Base-by-base conservation (phyloP, 1,140 invertebrate species). In the Heliothis subflexa region DNA sequence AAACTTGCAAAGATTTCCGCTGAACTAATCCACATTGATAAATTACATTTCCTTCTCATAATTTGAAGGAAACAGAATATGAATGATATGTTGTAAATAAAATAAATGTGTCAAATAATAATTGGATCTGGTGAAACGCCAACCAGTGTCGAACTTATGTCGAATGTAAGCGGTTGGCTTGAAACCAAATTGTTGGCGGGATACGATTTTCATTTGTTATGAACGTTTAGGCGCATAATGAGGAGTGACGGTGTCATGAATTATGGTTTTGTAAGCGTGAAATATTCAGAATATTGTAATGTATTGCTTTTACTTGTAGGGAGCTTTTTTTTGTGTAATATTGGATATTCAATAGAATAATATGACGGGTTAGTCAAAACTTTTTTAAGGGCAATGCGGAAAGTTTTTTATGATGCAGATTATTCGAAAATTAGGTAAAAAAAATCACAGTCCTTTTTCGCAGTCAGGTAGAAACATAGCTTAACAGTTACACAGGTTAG, bases 91-190 rank as follows among this genome's bases (percentile, higher is more conserved):
- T 70, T 70, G 12, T n/a, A 40, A 40, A 9, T 40, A 70, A 70
- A 70, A 28, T 13, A 70, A 70, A 70, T 28, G 66, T 25, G 25
- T 40, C 50, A 71, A 11, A 55, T 52, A 71, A 71, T 71, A 16
- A 71, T 71, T 55, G 68, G 49, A 55, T 55, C 68, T 71, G 68
- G 68, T 71, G 10, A 40, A n/a, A 13, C 50, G 68, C 68, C 68
- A 71, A 71, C 54, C 68, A 33, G 68, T 54, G 50, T 71, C 68
- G 21, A 66, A 68, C 59, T 40, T 62, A 33, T 64, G 33, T 64
- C 61, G 40, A 47, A 16, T 4, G 10, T 40, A 33, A n/a, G 50
- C 18, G 68, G 25, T 55, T 71, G 68, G 68, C 68, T 28, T 10
- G 12, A 25, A 55, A 71, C 68, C 68, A 71, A 71, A 55, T 55